A percentile compares a stretch with the other conserved stretches of the same genome.
Evolutionary conservation across 2,888 invertebrate genomes (phyloP).

Genomic region (Hydroisotoma schaefferi): DNA sequence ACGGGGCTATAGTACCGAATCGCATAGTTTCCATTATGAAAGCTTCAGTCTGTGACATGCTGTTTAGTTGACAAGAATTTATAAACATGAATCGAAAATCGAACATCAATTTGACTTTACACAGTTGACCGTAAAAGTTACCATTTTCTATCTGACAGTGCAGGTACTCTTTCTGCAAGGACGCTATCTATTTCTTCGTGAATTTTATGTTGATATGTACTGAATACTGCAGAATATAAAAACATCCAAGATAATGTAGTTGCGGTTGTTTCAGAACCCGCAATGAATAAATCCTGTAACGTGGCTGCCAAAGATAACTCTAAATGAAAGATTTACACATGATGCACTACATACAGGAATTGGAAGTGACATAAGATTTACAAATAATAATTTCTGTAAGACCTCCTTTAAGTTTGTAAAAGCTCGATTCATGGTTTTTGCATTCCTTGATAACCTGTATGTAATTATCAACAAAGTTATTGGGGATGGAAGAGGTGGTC

Average conservation of each 20-base stretch:
- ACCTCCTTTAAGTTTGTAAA: constrained; percentile 35
- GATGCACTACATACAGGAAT: no score
- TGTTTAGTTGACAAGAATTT: constrained; percentile 2
- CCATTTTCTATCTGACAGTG: constrained; percentile 6
- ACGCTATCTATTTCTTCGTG: constrained; percentile 23
- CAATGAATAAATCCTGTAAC: constrained; percentile 40
- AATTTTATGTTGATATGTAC: constrained; percentile 30
- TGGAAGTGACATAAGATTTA: no score
- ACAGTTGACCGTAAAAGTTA: background rate
- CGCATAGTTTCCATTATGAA: constrained; percentile 38
- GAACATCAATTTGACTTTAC: background rate
- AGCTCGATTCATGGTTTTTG: constrained; percentile 25
- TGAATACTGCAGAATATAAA: constrained; percentile 34
- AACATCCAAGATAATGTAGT: constrained; percentile 35
- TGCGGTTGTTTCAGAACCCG: constrained; percentile 37
- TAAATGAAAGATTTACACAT: no score
- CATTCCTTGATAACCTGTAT: constrained; percentile 26
- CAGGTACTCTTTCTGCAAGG: constrained; percentile 7
- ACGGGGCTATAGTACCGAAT: constrained; percentile 32
- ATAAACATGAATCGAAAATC: background rate
- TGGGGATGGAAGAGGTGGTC: background rate
- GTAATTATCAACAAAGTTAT: constrained; percentile 21
- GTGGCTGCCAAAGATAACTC: constrained; percentile 27
- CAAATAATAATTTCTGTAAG: background rate
- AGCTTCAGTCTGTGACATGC: constrained; percentile 37